Conservation (phyloP, 2,113 vertebrate genomes). For the Siniperca knerii region DNA sequence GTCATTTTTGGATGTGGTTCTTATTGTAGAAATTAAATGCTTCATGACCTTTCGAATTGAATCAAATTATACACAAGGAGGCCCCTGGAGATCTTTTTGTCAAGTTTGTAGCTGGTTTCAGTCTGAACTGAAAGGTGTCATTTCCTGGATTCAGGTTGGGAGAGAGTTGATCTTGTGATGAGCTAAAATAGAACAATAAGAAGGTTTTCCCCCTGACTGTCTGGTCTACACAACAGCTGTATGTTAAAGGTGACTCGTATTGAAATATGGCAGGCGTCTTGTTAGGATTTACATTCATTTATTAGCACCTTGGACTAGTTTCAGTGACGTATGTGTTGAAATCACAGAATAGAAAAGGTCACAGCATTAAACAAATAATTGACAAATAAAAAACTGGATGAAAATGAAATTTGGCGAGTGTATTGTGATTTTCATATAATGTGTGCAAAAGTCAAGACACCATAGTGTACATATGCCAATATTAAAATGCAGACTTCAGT, state of each 20-base stretch:
- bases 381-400: too few species aligned
- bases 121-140: slow-evolving; percentile 57
- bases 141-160: slow-evolving; percentile 52
- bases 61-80: background rate
- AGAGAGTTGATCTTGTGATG: background rate
- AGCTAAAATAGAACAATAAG: background rate
- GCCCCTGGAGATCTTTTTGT: background rate
- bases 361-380: background rate
- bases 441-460: too few species aligned
- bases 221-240: background rate
- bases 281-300: background rate
- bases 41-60: background rate
- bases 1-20: background rate
- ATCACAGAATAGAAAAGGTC: background rate
- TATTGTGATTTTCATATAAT: too few species aligned
- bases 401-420: background rate
- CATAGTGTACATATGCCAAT: too few species aligned
- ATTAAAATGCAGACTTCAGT: too few species aligned
- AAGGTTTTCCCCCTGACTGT: background rate
- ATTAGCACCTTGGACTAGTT: background rate
- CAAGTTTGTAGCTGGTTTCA: slow-evolving; percentile 25
- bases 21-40: background rate
- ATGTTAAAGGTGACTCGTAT: background rate
- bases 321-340: background rate
- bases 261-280: background rate